Conservation (phyloP, 2,113 vertebrate species). For the Empidonax alnorum region DNA sequence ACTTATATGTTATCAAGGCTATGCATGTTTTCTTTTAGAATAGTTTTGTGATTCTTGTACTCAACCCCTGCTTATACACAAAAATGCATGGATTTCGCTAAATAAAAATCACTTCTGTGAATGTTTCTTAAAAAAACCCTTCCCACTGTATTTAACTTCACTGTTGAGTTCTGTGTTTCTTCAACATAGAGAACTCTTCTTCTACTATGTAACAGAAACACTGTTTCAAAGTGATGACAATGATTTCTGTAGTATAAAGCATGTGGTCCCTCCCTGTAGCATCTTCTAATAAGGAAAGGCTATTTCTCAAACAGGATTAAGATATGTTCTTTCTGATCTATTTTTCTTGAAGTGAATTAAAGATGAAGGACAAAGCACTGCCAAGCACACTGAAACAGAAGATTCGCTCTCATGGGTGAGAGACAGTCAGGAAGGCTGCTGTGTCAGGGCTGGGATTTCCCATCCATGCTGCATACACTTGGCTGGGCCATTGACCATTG, state of each 20-base stretch:
- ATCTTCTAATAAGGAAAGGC: not conserved
- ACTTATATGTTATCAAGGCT: not conserved
- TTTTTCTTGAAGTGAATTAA: not conserved
- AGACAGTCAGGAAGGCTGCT: not conserved
- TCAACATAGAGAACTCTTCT: not conserved
- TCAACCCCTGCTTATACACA: not conserved
- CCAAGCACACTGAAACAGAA: not conserved
- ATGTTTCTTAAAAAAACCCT: not conserved
- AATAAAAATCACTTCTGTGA: not conserved
- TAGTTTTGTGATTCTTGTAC: not conserved
- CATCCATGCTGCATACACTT: not conserved
- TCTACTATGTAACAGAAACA: not conserved
- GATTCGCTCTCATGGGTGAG: not conserved
- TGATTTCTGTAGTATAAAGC: not conserved
- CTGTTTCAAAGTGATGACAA: not conserved
- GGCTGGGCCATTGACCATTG: constrained; percentile 36
- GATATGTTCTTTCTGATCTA: not conserved
- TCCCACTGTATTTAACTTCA: not conserved
- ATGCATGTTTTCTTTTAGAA: not conserved
- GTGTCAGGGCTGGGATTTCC: constrained; percentile 41
- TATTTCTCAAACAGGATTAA: not conserved
- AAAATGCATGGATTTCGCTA: not conserved
- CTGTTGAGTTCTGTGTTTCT: not conserved
- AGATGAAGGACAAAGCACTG: not conserved
- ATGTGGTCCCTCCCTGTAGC: not conserved